Conservation (phyloP, 2,113 vertebrate species). For the Puntigrus tetrazona region DNA sequence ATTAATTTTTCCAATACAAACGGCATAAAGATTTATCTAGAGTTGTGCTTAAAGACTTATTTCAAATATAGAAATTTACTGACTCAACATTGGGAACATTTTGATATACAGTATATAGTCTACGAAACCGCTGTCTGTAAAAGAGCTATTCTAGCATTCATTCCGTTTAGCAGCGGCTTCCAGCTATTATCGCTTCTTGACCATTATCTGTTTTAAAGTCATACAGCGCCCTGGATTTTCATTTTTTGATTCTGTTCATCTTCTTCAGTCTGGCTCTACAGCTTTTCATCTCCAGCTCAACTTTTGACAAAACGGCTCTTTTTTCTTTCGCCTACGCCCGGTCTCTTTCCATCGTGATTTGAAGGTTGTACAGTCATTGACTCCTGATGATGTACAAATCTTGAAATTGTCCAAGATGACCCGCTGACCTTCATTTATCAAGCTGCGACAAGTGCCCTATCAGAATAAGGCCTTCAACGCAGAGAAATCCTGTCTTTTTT, state of each 20-base stretch:
- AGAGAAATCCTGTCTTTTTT: neutral
- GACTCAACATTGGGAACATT: neutral
- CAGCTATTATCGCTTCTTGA: neutral
- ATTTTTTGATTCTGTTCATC: neutral
- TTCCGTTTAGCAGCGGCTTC: neutral
- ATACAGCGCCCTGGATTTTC: neutral
- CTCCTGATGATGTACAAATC: constrained; percentile 21
- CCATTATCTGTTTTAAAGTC: neutral
- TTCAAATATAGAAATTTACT: neutral
- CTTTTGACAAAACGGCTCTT: constrained; percentile 25
- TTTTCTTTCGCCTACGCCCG: neutral
- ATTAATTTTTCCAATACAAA: neutral
- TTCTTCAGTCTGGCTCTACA: neutral
- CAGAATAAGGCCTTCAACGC: neutral
- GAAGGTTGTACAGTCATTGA: constrained; percentile 26
- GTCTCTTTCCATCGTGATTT: constrained; percentile 28
- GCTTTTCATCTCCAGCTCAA: constrained; percentile 16
- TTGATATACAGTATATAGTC: neutral
- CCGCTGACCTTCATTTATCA: constrained; percentile 20
- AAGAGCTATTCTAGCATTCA: neutral
- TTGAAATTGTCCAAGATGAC: constrained; percentile 32
- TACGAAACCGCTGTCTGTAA: neutral
- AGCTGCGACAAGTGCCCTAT: constrained; percentile 9
- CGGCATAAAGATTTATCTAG: neutral
- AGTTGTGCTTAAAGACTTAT: neutral